Base-by-base conservation (phyloP, 2,113 vertebrate genomes). In the Triplophysa dalaica region DNA sequence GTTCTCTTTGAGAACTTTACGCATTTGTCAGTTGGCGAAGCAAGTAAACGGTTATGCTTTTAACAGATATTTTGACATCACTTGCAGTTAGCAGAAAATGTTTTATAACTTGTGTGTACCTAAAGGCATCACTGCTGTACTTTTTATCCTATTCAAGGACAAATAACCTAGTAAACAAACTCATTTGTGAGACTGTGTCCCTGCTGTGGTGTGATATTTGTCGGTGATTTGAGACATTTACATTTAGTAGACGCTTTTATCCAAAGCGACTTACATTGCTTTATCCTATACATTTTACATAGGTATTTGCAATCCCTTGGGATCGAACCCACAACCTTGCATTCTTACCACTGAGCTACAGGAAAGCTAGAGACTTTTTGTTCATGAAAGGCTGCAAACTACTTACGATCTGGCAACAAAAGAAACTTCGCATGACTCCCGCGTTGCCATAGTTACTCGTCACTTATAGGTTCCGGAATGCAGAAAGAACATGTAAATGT, bases 351-450 rank as follows among this genome's bases (percentile, higher is more conserved):
- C n/a, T n/a, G n/a, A n/a, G n/a, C n/a, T n/a, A n/a, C n/a, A n/a
- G n/a, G n/a, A n/a, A n/a, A n/a, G n/a, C n/a, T n/a, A n/a, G n/a
- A n/a, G 26, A 17, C 19, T 56, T 26, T 17, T 13, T 21, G 48
- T 21, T 13, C 13, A 52, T 16, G 62, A 65, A 61, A 41, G 14
- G n/a, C 22, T 14, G 22, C 16, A 60, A 14, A 69, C 43, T 66
- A 29, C 45, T 63, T 33, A 62, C 38, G 21, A 52, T 70, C 58
- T 63, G 65, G 80, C 70, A 75, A 83, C 77, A 56, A 54, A 64
- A 68, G 65, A 64, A 67, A 21, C 77, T 61, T 45, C 17, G 9
- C n/a, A 24, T 52, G 80, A 70, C 56, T 68, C 43, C 45, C 13
- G 19, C 16, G 76, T 74, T 74, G 50, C 81, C 65, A 43, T 56